Percentiles rank a stretch among this genome's conserved stretches.
Conservation (phyloP, 1,140 invertebrate species). For the Cydia strobilella region DNA sequence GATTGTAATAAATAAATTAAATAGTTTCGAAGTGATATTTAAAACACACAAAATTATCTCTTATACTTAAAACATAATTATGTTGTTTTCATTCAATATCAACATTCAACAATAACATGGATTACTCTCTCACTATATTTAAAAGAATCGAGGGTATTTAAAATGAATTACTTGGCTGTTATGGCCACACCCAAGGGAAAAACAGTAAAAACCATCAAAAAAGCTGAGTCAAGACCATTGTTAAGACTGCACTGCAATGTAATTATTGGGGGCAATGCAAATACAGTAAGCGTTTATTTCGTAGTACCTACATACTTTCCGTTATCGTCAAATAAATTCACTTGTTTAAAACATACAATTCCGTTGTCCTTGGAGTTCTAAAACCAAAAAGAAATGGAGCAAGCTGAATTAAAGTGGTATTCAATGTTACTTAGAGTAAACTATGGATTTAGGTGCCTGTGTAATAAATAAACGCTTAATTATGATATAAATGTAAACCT, state of each 20-base stretch:
- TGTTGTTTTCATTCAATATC: background rate
- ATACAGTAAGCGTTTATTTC: too few species aligned
- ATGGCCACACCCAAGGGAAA: background rate
- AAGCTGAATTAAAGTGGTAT: too few species aligned
- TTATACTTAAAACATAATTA: background rate
- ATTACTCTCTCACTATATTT: background rate
- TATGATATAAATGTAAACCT: too few species aligned
- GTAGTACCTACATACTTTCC: background rate
- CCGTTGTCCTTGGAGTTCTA: background rate
- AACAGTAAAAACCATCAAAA: background rate
- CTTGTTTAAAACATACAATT: background rate
- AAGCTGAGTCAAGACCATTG: background rate
- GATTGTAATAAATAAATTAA: conserved; percentile 13
- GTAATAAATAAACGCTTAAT: too few species aligned
- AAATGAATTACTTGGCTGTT: background rate
- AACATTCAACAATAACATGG: background rate
- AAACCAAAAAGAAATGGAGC: background rate
- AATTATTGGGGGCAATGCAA: background rate
- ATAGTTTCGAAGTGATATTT: background rate
- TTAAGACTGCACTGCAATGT: background rate
- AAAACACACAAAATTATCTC: too few species aligned
- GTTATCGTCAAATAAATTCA: background rate
- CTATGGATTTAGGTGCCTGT: too few species aligned
- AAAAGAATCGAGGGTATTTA: background rate
- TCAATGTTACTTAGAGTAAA: too few species aligned